Percentiles rank a stretch among this genome's conserved stretches.
Conservation (phyloP, 2,797 vertebrate genomes). For the Gambusia yucatana region DNA sequence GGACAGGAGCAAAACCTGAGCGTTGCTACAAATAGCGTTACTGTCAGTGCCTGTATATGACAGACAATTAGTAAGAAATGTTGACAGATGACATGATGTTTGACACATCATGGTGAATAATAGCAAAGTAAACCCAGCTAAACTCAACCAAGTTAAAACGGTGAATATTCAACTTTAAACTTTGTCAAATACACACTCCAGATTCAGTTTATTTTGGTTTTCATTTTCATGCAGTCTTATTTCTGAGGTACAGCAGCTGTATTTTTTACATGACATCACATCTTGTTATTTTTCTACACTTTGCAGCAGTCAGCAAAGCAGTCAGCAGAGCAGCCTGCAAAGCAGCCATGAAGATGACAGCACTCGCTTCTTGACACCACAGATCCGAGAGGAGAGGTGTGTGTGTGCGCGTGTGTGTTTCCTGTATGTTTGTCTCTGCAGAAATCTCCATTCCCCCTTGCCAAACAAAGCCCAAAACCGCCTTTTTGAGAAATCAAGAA, state of each 20-base stretch:
- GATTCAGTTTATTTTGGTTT: neutral
- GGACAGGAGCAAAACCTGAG: neutral
- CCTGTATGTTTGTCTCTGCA: neutral
- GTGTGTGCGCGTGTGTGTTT: conserved; percentile 58
- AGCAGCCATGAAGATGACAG: conserved; percentile 93
- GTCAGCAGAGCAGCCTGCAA: conserved; percentile 88
- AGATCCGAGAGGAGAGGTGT: conserved; percentile 79
- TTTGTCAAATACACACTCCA: neutral
- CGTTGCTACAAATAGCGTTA: neutral
- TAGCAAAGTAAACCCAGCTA: neutral
- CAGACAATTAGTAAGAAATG: neutral
- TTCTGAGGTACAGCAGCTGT: neutral
- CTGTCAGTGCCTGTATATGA: neutral
- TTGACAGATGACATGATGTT: conserved; percentile 2
- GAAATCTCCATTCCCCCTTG: neutral
- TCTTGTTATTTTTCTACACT: conserved; percentile 17
- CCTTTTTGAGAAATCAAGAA: neutral
- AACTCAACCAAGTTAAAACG: neutral
- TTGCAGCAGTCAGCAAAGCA: conserved; percentile 78
- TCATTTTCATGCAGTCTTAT: neutral
- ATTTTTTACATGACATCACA: conserved; percentile 10
- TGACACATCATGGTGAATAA: neutral
- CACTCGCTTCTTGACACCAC: conserved; percentile 88
- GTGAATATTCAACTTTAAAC: neutral
- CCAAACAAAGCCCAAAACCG: too few relatives aligned